Evolutionary conservation across 2,797 vertebrate species (phyloP), one percentile per base, ranked within the genome.

Genomic region (Mergus octosetaceus): DNA sequence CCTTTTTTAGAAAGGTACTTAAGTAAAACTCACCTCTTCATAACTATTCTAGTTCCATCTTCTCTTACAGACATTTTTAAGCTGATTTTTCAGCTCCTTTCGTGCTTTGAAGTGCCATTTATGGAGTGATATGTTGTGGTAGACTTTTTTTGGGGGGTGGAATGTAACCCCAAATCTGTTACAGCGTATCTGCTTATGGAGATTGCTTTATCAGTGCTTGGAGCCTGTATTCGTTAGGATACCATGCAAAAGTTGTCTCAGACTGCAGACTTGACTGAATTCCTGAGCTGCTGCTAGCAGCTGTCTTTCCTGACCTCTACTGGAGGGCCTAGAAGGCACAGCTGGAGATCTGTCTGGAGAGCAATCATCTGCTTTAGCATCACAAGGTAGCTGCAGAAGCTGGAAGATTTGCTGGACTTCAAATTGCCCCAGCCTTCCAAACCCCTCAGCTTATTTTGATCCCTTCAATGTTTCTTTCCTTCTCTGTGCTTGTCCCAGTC

Each of bases 251-350:
- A 88, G 45, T 41, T 65, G 73, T 60, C 62, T 92, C 10, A 16
- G n/a, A 5, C 53, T 93, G 27, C 20, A 53, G 70, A 57, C n/a
- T 58, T 45, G 22, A 13, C 41, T 49, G 41, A 79, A 39, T 7
- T 49, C 28, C 45, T 51, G 60, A 83, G 39, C 47, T 57, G 39
- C 58, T 86, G 70, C n/a, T 88, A 36, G 61, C 61, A 88, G 43
- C 69, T 83, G 72, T n/a, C 65, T 88, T 91, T 80, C 81, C 74
- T 76, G 90, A 90, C 95, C 89, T 90, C 92, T 93, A 80, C 89
- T 93, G 84, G 94, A 92, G 70, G 56, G 49, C 60, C 36, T 68
- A 51, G 36, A 83, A 87, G 61, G 36, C 82, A 74, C 57, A 85
- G 69, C 69, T 92, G 89, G 72, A 64, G 70, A 19, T 18, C 74